Evolutionary conservation across 2,888 invertebrate species (phyloP).

Genomic region (Meloe dianella): DNA sequence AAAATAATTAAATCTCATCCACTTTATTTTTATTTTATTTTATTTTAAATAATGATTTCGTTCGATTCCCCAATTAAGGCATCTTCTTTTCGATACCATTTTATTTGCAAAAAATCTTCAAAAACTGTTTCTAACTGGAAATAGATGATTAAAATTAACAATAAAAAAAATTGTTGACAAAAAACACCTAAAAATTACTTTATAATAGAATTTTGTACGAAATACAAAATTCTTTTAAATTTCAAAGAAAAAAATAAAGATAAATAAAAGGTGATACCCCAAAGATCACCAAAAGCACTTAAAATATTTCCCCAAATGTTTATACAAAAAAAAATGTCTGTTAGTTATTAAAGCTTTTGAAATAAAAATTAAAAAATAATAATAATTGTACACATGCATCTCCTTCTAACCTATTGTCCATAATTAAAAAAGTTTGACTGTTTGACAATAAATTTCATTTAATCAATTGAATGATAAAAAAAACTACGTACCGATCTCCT

Average conservation of each 20-base stretch:
- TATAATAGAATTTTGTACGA: not conserved
- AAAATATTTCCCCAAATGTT: not conserved
- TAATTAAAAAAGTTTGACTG: not conserved
- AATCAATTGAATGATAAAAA: not conserved
- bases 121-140: constrained; percentile 6
- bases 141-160: constrained; percentile 3
- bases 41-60: not conserved
- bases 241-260: not conserved
- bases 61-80: not conserved
- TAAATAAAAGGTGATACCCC: not conserved
- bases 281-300: constrained; percentile 5
- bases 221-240: not conserved
- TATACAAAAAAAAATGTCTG: not conserved
- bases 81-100: not conserved
- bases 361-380: not conserved
- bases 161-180: not conserved
- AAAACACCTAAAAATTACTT: not conserved
- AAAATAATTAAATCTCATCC: not conserved
- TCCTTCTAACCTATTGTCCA: not conserved
- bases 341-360: not conserved
- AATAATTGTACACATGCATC: not conserved
- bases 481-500: constrained; percentile 7
- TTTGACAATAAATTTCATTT: not conserved
- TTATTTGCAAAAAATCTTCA: not conserved
- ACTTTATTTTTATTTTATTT: not conserved